These are phyloP conservation scores for Acanthopagrus latus DNA, from an alignment of 2,797 vertebrate genomes.

Conservation along the genomic window DNA sequence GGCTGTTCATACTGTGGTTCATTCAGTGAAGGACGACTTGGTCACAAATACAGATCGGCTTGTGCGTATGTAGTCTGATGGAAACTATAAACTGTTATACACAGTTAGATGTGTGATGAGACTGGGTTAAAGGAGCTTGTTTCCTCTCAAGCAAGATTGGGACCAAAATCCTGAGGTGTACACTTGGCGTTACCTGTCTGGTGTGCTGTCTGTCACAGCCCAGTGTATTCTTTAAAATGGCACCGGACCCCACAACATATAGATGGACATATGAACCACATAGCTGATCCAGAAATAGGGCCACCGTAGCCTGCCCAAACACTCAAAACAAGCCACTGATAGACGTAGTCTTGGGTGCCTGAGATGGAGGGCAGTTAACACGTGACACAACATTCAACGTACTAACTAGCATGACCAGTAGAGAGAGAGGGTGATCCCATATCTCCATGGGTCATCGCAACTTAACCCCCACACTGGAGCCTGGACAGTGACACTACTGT, in stretches of 20 bases:
- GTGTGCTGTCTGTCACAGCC: neutral
- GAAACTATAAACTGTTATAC: too few relatives aligned
- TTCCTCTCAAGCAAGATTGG: too few relatives aligned
- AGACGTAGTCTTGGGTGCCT: constrained; percentile 38
- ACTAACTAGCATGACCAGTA: constrained; percentile 60
- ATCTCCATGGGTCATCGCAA: constrained; percentile 43
- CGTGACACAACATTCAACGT: constrained; percentile 63
- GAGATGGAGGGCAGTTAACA: constrained; percentile 29
- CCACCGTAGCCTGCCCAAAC: neutral
- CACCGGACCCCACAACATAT: neutral
- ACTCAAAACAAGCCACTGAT: constrained; percentile 12
- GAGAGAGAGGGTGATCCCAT: constrained; percentile 46
- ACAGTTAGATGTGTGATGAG: too few relatives aligned
- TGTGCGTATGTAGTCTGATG: too few relatives aligned
- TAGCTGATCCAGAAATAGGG: constrained; percentile 47
- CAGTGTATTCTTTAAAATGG: constrained; percentile 3
- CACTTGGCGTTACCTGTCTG: too few relatives aligned
- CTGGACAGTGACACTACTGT: constrained; percentile 68
- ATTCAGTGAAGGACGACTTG: too few relatives aligned
- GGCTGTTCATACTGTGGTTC: too few relatives aligned
- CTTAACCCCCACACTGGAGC: constrained; percentile 40
- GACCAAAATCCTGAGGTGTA: too few relatives aligned
- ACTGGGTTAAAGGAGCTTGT: too few relatives aligned
- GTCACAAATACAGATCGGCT: too few relatives aligned
- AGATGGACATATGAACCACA: neutral